Evolutionary conservation across 2,888 invertebrate species (phyloP).

Genomic region (Aquatica leii): DNA sequence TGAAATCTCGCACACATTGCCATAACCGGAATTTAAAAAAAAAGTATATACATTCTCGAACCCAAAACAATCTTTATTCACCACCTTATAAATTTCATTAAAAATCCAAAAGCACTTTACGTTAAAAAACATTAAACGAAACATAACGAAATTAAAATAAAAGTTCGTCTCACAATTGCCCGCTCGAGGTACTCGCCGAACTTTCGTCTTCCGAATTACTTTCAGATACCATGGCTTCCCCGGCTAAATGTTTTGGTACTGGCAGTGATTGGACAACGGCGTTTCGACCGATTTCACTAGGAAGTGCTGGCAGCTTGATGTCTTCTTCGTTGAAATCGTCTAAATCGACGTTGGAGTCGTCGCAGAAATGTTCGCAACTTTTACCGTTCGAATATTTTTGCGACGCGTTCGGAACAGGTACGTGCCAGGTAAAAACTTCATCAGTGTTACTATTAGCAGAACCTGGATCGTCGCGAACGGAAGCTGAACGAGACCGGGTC

Average conservation of each 20-base stretch:
- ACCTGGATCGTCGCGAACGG: constrained; percentile 46
- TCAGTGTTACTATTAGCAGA: constrained; percentile 37
- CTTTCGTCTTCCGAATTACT: constrained; percentile 69
- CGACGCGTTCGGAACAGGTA: constrained; percentile 46
- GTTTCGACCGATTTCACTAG: constrained; percentile 57
- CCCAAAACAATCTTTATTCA: no score
- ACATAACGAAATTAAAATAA: constrained; percentile 42
- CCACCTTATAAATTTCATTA: constrained; percentile 10
- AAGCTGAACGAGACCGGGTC: constrained; percentile 61
- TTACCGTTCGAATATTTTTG: constrained; percentile 5
- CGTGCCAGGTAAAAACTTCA: constrained; percentile 45
- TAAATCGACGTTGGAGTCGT: constrained; percentile 41
- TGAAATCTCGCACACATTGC: no score
- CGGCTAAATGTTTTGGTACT: constrained; percentile 71
- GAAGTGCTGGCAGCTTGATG: constrained; percentile 56
- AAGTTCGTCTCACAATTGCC: constrained; percentile 56
- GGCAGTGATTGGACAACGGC: constrained; percentile 52
- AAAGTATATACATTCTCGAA: no score
- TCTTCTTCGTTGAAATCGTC: constrained; percentile 48
- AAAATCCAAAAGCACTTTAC: constrained; percentile 6
- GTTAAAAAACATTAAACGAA: constrained; percentile 21
- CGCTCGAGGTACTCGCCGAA: constrained; percentile 62
- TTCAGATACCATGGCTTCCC: constrained; percentile 74
- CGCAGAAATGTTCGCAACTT: neutral
- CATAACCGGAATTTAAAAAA: no score